Percentiles rank a stretch among this genome's conserved stretches.
These are phyloP conservation scores for Lycodopsis pacificus DNA, from an alignment of 2,797 vertebrate genomes.

Conservation along the genomic window DNA sequence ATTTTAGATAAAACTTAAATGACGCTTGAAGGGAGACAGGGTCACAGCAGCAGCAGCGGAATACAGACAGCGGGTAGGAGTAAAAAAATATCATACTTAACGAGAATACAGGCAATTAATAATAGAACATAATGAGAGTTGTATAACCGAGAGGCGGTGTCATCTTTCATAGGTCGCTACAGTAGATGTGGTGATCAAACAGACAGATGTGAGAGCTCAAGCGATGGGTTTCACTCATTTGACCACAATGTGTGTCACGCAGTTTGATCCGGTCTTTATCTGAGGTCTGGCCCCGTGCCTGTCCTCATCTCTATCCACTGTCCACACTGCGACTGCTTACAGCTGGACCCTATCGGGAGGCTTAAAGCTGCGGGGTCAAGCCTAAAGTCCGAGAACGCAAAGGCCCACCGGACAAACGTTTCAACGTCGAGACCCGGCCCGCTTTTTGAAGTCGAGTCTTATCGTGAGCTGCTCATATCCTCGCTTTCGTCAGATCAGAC, in stretches of 20 bases:
- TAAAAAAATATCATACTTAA: conserved; percentile 25
- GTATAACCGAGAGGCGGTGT: conserved; percentile 1
- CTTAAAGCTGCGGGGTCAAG: conserved; percentile 63
- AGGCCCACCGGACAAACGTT: conserved; percentile 38
- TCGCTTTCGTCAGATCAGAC: conserved; percentile 69
- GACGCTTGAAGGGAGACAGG: conserved; percentile 54
- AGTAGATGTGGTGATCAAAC: conserved; percentile 36
- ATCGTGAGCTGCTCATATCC: conserved; percentile 57
- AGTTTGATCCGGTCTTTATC: conserved; percentile 65
- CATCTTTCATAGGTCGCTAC: conserved; percentile 18
- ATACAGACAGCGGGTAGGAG: conserved; percentile 12
- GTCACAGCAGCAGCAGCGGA: conserved; percentile 44
- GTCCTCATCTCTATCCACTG: conserved; percentile 49
- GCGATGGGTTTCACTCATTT: conserved; percentile 29
- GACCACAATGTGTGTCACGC: conserved; percentile 14
- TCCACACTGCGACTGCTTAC: conserved; percentile 34
- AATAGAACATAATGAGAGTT: conserved; percentile 21
- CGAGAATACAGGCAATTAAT: conserved; percentile 47
- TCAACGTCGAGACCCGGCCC: conserved; percentile 8
- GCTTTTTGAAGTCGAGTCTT: conserved; percentile 58
- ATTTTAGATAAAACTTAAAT: conserved; percentile 66
- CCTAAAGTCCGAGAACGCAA: conserved; percentile 35
- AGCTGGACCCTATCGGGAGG: conserved; percentile 45
- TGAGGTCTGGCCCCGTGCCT: conserved; percentile 17
- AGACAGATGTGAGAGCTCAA: conserved; percentile 1